phyloP scores from a whole-genome alignment of 2,113 vertebrate species.

The Physeter macrocephalus region DNA sequence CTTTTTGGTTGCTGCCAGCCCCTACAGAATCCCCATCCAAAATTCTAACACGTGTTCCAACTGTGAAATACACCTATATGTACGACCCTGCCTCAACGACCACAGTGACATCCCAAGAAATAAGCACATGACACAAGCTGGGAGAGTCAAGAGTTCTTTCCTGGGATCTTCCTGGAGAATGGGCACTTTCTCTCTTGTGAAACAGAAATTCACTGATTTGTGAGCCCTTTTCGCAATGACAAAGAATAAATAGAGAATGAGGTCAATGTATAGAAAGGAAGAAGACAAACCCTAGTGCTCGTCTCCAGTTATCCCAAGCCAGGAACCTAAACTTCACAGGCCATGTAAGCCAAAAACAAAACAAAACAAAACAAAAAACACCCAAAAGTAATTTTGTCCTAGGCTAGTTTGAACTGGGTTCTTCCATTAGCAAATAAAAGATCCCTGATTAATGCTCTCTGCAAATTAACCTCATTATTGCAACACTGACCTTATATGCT shows the following conservation, averaged over 20 bases:
- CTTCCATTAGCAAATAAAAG: neutral
- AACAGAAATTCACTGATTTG: neutral
- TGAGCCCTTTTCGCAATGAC: neutral
- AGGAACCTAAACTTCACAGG: neutral
- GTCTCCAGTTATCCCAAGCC: neutral
- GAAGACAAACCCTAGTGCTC: neutral
- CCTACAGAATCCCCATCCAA: no score
- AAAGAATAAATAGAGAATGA: neutral
- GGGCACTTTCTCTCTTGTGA: neutral
- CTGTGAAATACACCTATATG: neutral
- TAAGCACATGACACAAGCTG: neutral
- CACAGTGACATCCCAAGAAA: neutral
- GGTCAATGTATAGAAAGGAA: neutral
- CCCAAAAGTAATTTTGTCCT: neutral
- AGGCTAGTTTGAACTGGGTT: neutral
- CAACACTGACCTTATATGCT: neutral
- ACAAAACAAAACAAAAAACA: no score
- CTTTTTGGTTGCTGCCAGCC: neutral
- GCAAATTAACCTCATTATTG: neutral
- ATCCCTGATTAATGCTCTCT: neutral
- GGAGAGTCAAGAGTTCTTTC: neutral
- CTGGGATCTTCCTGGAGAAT: neutral
- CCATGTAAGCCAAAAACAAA: neutral
- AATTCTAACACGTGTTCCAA: neutral
- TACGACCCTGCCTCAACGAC: neutral